A percentile compares a stretch with the other conserved stretches of the same genome.
These are phyloP conservation scores for Drosophila navojoa DNA, from an alignment of 1,140 invertebrate genomes.

Conservation along the genomic window DNA sequence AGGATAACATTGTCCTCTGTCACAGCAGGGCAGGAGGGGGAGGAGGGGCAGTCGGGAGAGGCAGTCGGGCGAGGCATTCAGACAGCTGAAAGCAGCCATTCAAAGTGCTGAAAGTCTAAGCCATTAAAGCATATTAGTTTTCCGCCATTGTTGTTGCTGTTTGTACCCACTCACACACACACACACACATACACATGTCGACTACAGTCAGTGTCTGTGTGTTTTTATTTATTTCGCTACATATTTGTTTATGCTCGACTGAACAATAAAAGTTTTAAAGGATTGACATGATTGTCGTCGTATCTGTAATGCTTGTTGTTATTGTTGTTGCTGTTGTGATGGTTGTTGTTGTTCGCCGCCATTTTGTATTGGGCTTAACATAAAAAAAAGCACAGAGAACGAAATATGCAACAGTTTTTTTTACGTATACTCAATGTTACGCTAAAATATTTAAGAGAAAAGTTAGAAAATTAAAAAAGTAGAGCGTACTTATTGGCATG, in stretches of 20 bases:
- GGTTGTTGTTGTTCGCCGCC: slow-evolving; percentile 33
- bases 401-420: slow-evolving; percentile 70
- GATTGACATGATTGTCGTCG: slow-evolving; percentile 58
- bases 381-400: not conserved
- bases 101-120: slow-evolving; percentile 78
- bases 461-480: not conserved
- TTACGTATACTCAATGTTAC: slow-evolving; percentile 48
- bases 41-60: not conserved
- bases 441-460: not conserved
- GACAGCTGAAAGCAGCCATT: slow-evolving; percentile 54
- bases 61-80: not conserved
- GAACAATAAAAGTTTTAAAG: slow-evolving; percentile 76
- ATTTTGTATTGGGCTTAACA: slow-evolving; percentile 58
- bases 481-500: not conserved
- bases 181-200: slow-evolving; percentile 1
- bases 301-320: slow-evolving; percentile 9
- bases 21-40: slow-evolving; percentile 4
- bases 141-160: slow-evolving; percentile 48
- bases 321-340: slow-evolving; percentile 23
- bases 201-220: slow-evolving; percentile 19
- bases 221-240: slow-evolving; percentile 67
- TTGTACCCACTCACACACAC: not conserved
- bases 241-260: slow-evolving; percentile 69
- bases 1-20: slow-evolving; percentile 72
- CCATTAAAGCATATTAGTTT: slow-evolving; percentile 82